A percentile compares a stretch with the other conserved stretches of the same genome.
Evolutionary conservation across 2,113 vertebrate species (phyloP).

Genomic region (Phoxinus phoxinus): DNA sequence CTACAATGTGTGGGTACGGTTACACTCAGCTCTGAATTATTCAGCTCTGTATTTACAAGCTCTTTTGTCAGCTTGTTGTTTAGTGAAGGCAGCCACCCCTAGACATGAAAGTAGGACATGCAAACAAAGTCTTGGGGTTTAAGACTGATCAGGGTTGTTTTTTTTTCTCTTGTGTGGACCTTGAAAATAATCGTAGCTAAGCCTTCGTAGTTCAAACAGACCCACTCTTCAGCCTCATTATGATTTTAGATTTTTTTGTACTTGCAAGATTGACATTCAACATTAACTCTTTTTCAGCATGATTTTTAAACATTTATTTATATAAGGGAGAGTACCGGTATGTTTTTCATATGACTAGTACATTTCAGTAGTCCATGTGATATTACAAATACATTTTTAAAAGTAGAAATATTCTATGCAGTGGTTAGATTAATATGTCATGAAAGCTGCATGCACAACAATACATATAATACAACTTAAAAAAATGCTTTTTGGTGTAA

Average conservation of each 20-base stretch:
- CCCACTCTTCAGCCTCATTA: not conserved
- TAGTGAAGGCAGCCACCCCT: conserved; percentile 55
- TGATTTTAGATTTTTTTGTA: not conserved
- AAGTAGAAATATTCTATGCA: not conserved
- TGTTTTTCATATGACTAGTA: too few species aligned
- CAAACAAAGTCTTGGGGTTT: conserved; percentile 41
- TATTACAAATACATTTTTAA: not conserved
- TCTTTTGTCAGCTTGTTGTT: conserved; percentile 69
- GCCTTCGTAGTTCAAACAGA: not conserved
- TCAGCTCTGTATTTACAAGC: conserved; percentile 70
- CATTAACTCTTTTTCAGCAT: not conserved
- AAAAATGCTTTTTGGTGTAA: not conserved
- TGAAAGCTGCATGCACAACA: not conserved
- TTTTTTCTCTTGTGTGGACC: conserved; percentile 1
- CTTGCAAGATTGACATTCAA: not conserved
- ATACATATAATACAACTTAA: not conserved
- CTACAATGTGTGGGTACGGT: conserved; percentile 62
- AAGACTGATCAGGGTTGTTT: conserved; percentile 28
- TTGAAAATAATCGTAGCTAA: not conserved
- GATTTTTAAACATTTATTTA: too few species aligned
- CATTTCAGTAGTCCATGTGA: too few species aligned
- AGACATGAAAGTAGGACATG: conserved; percentile 68
- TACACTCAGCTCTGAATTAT: conserved; percentile 76
- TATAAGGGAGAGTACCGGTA: too few species aligned
- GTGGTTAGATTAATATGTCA: not conserved